Base-by-base conservation (phyloP, 2,888 invertebrate species). In the Eledone cirrhosa region DNA sequence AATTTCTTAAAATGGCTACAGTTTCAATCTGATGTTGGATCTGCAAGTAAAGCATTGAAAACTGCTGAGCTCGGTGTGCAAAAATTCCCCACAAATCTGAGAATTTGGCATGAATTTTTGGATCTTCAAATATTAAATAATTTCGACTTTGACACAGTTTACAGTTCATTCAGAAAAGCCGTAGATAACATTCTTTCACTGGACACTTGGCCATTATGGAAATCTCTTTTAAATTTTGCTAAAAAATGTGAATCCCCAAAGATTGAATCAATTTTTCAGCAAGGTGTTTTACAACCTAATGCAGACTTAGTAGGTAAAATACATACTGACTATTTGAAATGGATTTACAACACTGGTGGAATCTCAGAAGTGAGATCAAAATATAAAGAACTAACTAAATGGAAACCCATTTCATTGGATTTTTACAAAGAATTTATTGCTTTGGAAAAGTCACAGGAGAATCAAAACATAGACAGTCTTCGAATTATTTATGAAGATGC, bases 401-500 rank as follows among this genome's bases (percentile, higher is more conserved):
- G 81, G 24, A 84, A 83, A 63, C 87, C 86, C 16, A 78, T 85
- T 8, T 82, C 84, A 1, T 63, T 83, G 19, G 80, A 84, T 65
- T 85, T 87, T 65, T 86, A 82, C 80, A 80, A 82, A 67, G 80
- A 80, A 48, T 86, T 85, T 79, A 83, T 87, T 72, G 80, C 74
- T 33, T 81, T 87, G 78, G 84, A 84, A 81, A 79, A 77, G 33
- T 65, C 81, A 33, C 79, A 85, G 83, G 33, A 78, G 8, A 80
- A 79, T 41, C 80, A 81, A 16, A 84, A 84, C 80, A 82, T 86
- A 69, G 82, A 83, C 75, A 76, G 80, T 1, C 78, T 86, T 78
- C 74, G 86, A 24, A 78, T 78, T 74, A 85, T 82, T 3, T 86
- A 84, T 81, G 85, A 86, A 77, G 85, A 85, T 78, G 86, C 86